Conservation (phyloP, 2,888 invertebrate genomes). For the Watsonalla binaria region DNA sequence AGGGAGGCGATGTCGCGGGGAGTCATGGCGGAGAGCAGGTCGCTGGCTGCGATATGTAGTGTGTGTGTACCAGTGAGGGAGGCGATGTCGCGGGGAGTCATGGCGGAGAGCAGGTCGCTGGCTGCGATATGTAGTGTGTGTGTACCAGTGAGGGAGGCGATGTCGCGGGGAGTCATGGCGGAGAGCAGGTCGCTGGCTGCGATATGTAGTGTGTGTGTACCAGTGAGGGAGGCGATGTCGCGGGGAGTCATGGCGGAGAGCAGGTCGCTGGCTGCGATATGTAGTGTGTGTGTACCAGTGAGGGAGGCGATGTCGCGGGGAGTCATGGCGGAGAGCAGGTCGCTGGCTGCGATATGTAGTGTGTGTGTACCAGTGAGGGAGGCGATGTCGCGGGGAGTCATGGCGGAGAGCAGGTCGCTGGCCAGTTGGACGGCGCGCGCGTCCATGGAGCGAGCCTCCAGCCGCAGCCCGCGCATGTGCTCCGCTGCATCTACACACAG, state of each 20-base stretch:
- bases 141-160: no score
- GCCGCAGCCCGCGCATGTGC: slow-evolving; percentile 11
- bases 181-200: no score
- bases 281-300: neutral
- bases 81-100: slow-evolving; percentile 34
- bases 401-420: slow-evolving; percentile 35
- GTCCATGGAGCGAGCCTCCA: slow-evolving; percentile 15
- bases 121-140: slow-evolving; percentile 18
- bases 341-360: slow-evolving; percentile 30
- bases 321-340: slow-evolving; percentile 61
- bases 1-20: neutral
- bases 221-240: neutral
- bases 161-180: no score
- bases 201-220: no score
- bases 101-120: slow-evolving; percentile 58
- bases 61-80: neutral
- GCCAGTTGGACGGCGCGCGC: slow-evolving; percentile 40
- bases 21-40: neutral
- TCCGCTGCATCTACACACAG: slow-evolving; percentile 6
- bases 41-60: neutral
- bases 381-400: no score
- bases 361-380: no score
- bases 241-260: neutral
- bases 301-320: slow-evolving; percentile 13
- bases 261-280: neutral